A percentile compares a stretch with the other conserved stretches of the same genome.
phyloP scores from a whole-genome alignment of 2,113 vertebrate species.

The Calyptommatus sinebrachiatus region DNA sequence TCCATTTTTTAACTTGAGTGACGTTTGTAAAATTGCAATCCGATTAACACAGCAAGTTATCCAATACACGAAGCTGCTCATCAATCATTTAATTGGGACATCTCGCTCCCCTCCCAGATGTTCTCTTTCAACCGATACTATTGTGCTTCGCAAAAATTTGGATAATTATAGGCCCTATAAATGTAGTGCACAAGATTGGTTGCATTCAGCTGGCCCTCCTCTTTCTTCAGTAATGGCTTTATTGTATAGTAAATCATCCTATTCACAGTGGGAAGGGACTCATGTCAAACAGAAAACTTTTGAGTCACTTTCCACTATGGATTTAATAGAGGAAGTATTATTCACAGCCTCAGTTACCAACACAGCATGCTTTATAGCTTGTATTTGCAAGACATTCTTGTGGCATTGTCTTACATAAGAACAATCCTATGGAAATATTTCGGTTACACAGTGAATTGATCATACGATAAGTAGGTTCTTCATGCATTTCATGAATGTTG shows the following conservation, averaged over 20 bases:
- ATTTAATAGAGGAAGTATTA: background rate
- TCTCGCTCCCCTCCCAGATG: constrained; percentile 30
- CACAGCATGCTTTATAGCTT: background rate
- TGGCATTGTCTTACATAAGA: background rate
- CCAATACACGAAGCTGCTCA: constrained; percentile 23
- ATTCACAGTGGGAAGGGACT: constrained; percentile 2
- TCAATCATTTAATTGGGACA: constrained; percentile 35
- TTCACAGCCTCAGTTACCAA: background rate
- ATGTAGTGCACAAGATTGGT: constrained; percentile 12
- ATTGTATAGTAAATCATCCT: constrained; percentile 17
- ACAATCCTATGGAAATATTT: background rate
- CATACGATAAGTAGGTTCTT: background rate
- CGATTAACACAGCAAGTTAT: constrained; percentile 30
- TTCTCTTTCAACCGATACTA: constrained; percentile 20
- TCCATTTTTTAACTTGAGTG: constrained; percentile 28
- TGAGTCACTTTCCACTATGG: background rate
- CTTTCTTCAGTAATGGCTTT: constrained; percentile 15
- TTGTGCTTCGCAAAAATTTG: constrained; percentile 30
- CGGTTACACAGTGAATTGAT: background rate
- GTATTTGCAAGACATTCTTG: background rate
- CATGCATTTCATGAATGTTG: background rate
- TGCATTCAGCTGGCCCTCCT: constrained; percentile 11
- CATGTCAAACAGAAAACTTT: constrained; percentile 10
- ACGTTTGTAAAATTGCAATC: constrained; percentile 28
- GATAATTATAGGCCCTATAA: constrained; percentile 30